Conservation (phyloP, 2,797 vertebrate species). For the Myotis vivesi region DNA sequence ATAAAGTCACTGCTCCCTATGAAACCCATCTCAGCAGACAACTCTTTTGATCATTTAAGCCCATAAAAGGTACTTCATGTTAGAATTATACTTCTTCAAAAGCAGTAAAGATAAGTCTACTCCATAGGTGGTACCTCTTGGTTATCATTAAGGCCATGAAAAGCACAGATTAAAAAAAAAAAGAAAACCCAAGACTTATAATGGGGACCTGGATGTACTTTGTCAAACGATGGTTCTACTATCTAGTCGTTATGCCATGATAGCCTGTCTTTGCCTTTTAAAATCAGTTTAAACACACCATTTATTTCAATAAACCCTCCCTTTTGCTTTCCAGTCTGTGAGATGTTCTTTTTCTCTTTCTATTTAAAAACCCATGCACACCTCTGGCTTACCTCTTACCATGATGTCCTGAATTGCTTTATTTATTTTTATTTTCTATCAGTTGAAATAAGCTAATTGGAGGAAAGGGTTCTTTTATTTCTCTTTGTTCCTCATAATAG, state of each 20-base stretch:
- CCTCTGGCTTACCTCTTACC: neutral
- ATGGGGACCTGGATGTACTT: neutral
- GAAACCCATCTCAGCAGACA: constrained; percentile 37
- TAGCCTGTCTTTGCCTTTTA: constrained; percentile 9
- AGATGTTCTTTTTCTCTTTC: neutral
- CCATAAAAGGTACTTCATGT: constrained; percentile 57
- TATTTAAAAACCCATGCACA: neutral
- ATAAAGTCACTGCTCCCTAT: constrained; percentile 10
- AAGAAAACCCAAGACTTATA: neutral
- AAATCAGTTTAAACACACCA: neutral
- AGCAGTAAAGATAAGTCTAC: constrained; percentile 34
- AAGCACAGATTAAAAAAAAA: neutral
- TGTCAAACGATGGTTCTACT: constrained; percentile 13
- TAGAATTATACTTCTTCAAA: constrained; percentile 58
- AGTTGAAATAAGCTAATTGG: neutral
- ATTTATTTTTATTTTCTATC: neutral
- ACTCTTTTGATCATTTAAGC: constrained; percentile 55
- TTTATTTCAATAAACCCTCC: neutral
- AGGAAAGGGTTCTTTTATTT: neutral
- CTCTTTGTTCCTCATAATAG: neutral
- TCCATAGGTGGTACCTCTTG: neutral
- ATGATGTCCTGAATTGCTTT: neutral
- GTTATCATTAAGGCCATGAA: constrained; percentile 23
- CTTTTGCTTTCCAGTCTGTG: neutral
- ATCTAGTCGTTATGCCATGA: neutral